These are phyloP conservation scores for Cygnus atratus DNA, from an alignment of 2,113 vertebrate genomes.

Conservation along the genomic window DNA sequence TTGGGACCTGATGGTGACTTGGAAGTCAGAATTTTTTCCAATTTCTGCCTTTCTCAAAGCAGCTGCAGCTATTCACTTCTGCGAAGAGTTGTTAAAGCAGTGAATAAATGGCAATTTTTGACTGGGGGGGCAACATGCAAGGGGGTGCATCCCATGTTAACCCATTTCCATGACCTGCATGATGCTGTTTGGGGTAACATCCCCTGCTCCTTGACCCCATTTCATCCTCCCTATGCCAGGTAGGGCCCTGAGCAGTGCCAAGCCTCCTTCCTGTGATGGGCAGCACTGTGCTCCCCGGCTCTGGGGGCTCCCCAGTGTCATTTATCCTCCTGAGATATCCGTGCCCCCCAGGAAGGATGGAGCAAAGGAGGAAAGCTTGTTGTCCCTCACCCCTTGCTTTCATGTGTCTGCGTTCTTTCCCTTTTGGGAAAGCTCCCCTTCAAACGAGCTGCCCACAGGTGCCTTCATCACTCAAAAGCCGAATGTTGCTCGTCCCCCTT, in stretches of 20 bases:
- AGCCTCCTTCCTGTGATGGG: neutral
- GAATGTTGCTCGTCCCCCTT: fast-evolving
- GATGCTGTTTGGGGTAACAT: fast-evolving
- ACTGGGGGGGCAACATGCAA: neutral
- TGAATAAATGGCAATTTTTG: neutral
- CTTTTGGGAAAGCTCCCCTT: neutral
- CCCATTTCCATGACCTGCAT: fast-evolving
- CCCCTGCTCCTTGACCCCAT: neutral
- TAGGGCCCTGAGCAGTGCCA: neutral
- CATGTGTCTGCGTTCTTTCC: neutral
- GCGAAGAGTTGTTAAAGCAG: neutral
- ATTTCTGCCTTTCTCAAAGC: neutral
- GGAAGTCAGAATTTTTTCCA: neutral
- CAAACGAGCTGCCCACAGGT: neutral
- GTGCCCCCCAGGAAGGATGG: neutral
- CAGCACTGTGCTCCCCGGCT: neutral
- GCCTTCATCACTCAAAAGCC: neutral
- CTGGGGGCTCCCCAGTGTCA: neutral
- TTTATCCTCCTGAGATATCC: neutral
- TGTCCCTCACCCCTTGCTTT: neutral
- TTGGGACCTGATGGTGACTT: neutral
- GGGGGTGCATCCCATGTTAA: neutral
- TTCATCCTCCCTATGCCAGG: fast-evolving
- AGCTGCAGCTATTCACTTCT: neutral
- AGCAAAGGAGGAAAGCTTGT: neutral